Conservation (phyloP, 2,113 vertebrate species). For the Lanius collurio region DNA sequence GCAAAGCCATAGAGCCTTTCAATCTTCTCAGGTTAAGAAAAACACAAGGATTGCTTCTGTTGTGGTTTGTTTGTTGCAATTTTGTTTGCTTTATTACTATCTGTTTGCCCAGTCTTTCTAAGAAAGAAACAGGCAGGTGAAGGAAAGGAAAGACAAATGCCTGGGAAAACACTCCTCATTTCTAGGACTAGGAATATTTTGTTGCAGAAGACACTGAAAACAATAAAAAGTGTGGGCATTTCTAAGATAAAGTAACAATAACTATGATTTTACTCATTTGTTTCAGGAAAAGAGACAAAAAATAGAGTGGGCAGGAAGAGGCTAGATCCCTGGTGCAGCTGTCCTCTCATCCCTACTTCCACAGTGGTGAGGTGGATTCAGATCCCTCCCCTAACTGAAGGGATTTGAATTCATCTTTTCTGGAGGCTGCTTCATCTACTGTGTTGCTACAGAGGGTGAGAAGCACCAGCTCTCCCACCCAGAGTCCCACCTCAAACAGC, state of each 20-base stretch:
- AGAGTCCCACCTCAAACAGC: neutral
- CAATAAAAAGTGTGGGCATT: neutral
- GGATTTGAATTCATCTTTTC: neutral
- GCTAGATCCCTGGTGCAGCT: neutral
- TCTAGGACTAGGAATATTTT: neutral
- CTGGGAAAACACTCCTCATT: neutral
- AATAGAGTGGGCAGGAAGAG: fast-evolving
- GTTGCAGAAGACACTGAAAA: neutral
- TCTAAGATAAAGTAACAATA: neutral
- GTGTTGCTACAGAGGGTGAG: neutral
- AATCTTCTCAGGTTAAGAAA: neutral
- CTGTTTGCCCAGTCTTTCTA: neutral
- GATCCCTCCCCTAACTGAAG: neutral
- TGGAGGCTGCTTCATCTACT: neutral
- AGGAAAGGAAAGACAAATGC: neutral
- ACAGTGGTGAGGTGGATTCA: neutral
- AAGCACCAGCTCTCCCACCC: neutral
- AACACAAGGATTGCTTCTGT: neutral
- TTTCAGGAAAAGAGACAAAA: neutral
- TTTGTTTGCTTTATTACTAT: neutral
- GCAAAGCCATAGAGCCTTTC: neutral
- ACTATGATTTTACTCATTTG: neutral
- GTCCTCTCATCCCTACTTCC: neutral
- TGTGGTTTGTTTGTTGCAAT: neutral
- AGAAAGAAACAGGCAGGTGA: neutral